Base-by-base conservation (phyloP, 2,113 vertebrate species). In the Caloenas nicobarica region DNA sequence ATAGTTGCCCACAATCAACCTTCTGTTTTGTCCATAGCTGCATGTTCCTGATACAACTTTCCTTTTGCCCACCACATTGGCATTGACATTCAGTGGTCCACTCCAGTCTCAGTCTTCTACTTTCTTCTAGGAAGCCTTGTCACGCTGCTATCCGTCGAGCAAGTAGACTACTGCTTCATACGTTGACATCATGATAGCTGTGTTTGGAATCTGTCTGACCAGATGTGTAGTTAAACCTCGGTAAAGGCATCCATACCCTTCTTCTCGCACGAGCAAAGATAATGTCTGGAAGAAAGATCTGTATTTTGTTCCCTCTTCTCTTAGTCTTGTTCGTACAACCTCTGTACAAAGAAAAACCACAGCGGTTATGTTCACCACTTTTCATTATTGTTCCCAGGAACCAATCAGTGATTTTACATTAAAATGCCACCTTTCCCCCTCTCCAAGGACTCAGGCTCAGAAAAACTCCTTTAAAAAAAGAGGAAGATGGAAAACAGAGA, bases 151-250 rank as follows among this genome's bases (percentile, higher is more conserved):
- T 98, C 98, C 98, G 84, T 98, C 98, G 1, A 99, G 98, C 68
- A 99, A 97, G 98, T 99, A 99, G 89, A 99, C 99, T 93, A 99
- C 99, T 96, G 99, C 93, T 97, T 99, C 99, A 72, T 99, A 99
- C 91, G 99, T 99, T 96, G 98, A 99, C 99, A 99, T 99, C 99
- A 99, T 99, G 95, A 99, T 99, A 95, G 99, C 99, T 0, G 99
- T 99, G 98, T 99, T 99, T 91, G 99, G 99, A 95, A 99, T 99
- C 97, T 99, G 99, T 97, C 99, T 98, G 97, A 99, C 97, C 56
- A 99, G 98, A 65, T 99, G 99, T 11, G 99, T 99, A 61, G 99
- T 99, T 80, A 99, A 98, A 91, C 99, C 99, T 68, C 99, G 98
- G 97, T 99, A 99, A 51, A 99, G 98, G 17, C 99, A 98, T 36